phyloP scores from a whole-genome alignment of 2,797 vertebrate species.

The Lemur catta region DNA sequence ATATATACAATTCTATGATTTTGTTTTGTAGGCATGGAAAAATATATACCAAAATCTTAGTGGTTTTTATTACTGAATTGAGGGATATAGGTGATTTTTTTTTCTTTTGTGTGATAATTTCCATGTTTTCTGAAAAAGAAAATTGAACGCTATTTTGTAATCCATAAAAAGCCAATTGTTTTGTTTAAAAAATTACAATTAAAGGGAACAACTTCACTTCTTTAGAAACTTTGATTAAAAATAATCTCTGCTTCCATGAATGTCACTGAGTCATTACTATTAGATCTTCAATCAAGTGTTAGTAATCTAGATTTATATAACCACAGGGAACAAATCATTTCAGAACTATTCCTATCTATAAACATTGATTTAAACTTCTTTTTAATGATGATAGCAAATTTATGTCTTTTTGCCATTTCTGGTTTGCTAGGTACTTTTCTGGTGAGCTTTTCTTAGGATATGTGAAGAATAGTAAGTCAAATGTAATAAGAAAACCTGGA shows the following conservation, averaged over 20 bases:
- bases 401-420: neutral
- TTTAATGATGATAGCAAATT: neutral
- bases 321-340: neutral
- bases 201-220: neutral
- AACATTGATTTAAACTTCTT: neutral
- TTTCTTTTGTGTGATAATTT: neutral
- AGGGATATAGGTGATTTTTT: neutral
- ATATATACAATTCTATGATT: neutral
- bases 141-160: neutral
- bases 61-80: neutral
- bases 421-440: neutral
- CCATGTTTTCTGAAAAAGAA: neutral
- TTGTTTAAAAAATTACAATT: neutral
- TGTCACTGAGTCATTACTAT: neutral
- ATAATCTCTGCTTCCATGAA: neutral
- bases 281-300: neutral
- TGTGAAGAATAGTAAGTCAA: neutral
- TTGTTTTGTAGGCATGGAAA: neutral
- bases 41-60: neutral
- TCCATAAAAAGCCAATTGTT: neutral
- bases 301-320: neutral
- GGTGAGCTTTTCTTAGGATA: neutral
- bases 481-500: neutral
- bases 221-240: slow-evolving; percentile 31
- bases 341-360: neutral